Conservation (phyloP, 2,113 vertebrate species). For the Kryptolebias marmoratus region DNA sequence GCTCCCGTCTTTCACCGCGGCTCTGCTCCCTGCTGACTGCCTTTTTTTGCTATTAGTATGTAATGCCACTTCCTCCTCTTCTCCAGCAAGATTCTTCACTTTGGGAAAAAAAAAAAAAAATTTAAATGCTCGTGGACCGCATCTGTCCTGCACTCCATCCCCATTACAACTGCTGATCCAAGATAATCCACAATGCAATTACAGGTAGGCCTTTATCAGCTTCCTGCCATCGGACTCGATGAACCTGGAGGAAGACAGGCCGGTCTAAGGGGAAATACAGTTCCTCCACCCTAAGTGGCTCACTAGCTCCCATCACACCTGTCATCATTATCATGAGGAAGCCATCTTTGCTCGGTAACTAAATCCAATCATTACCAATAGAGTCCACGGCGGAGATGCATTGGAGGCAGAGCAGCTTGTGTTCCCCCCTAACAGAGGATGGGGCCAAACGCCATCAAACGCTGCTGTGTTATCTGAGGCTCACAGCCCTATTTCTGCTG, state of each 20-base stretch:
- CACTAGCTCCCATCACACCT: conserved; percentile 69
- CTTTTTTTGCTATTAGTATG: conserved; percentile 27
- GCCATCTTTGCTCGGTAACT: conserved; percentile 63
- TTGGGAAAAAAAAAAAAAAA: not conserved
- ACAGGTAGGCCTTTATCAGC: conserved; percentile 66
- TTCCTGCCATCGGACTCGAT: conserved; percentile 48
- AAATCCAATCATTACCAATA: conserved; percentile 74
- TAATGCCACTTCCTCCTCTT: conserved; percentile 30
- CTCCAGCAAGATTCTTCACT: not conserved
- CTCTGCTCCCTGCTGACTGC: conserved; percentile 54
- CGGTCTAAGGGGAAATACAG: conserved; percentile 55
- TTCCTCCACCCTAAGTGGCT: conserved; percentile 56
- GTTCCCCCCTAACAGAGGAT: conserved; percentile 47
- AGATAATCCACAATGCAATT: conserved; percentile 60
- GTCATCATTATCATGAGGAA: conserved; percentile 71
- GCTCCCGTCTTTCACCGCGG: conserved; percentile 20
- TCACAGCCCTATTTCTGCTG: conserved; percentile 59
- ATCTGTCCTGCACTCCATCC: conserved; percentile 37
- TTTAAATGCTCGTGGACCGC: conserved; percentile 6
- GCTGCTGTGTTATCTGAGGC: conserved; percentile 72
- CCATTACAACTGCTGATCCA: conserved; percentile 34
- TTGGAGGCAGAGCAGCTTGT: conserved; percentile 54
- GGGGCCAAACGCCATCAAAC: conserved; percentile 70
- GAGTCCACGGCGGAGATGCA: conserved; percentile 56
- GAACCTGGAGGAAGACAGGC: conserved; percentile 27